Base-by-base conservation (phyloP, 2,113 vertebrate species). In the Corynorhinus townsendii region DNA sequence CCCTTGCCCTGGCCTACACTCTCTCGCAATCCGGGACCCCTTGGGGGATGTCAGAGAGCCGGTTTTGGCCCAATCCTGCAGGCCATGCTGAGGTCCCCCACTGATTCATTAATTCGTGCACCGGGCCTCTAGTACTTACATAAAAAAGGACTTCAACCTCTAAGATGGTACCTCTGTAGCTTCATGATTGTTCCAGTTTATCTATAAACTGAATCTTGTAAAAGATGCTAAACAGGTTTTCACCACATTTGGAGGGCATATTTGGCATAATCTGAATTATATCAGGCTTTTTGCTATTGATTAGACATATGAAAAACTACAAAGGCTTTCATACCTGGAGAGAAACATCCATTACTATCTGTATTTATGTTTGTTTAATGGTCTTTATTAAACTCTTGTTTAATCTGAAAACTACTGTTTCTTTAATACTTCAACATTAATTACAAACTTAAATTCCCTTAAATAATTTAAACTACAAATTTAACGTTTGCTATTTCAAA, bases 401-500 rank as follows among this genome's bases (percentile, higher is more conserved):
- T 92, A 83, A 69, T 10, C 14, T 92, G 40, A 89, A 83, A 92
- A 89, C 7, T 69, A 75, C 49, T 75, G 11, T 69, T 72, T 38
- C 14, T 86, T 76, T 62, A 92, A 85, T 64, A 88, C 52, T 28
- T 89, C 88, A 89, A 89, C 35, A 88, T 38, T 92, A 73, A 79
- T 72, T 52, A 77, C 1, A 62, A 89, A 80, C 8, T 43, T 82
- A 71, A 35, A 86, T 71, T 69, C 15, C 26, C 38, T 79, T 85
- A 62, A 83, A 38, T n/a, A 80, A 73, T 54, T 73, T 75, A 89
- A 75, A 86, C 49, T 52, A 80, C 10, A 83, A 86, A 72, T 72
- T 86, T 85, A 59, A 94, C 40, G 54, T 59, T 38, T 83, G 43
- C 30, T 16, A 71, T 16, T 72, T 62, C 22, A 86, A 79, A 86